Conservation (phyloP, 2,888 invertebrate species). For the Philopedon plagiatum region DNA sequence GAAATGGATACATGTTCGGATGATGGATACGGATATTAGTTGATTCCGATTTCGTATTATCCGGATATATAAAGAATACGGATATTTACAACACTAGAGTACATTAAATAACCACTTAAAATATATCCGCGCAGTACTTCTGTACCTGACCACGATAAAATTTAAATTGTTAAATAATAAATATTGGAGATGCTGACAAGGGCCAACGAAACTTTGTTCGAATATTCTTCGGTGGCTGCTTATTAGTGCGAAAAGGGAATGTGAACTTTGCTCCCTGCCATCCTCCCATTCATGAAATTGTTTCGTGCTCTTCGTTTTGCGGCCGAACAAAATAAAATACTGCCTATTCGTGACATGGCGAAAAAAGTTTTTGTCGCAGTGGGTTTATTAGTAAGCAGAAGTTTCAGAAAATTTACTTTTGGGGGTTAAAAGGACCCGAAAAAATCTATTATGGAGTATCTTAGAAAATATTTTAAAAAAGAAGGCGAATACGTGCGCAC, state of each 20-base stretch:
- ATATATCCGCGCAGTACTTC: no score
- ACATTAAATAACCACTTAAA: no score
- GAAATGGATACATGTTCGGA: no score
- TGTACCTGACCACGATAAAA: conserved; percentile 5
- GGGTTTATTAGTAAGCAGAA: conserved; percentile 38
- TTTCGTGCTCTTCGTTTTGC: conserved; percentile 49
- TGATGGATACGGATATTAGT: no score
- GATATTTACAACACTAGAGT: no score
- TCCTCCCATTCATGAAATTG: conserved; percentile 49
- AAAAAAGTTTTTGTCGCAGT: conserved; percentile 47
- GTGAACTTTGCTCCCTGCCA: conserved; percentile 32
- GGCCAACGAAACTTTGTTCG: conserved; percentile 28
- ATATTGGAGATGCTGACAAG: conserved; percentile 41
- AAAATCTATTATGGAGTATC: conserved; percentile 22
- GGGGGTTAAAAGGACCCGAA: conserved; percentile 1
- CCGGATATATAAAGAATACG: no score
- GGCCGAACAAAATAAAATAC: conserved; percentile 47
- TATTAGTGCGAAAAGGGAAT: conserved; percentile 49
- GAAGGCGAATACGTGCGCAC: background rate
- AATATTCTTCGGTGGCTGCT: conserved; percentile 46
- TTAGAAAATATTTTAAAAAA: conserved; percentile 2
- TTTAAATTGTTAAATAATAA: conserved; percentile 29
- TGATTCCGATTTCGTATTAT: no score
- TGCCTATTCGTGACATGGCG: conserved; percentile 46
- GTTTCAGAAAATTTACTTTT: conserved; percentile 18